Evolutionary conservation across 2,113 vertebrate species (phyloP).

Genomic region (Pitta sordida): DNA sequence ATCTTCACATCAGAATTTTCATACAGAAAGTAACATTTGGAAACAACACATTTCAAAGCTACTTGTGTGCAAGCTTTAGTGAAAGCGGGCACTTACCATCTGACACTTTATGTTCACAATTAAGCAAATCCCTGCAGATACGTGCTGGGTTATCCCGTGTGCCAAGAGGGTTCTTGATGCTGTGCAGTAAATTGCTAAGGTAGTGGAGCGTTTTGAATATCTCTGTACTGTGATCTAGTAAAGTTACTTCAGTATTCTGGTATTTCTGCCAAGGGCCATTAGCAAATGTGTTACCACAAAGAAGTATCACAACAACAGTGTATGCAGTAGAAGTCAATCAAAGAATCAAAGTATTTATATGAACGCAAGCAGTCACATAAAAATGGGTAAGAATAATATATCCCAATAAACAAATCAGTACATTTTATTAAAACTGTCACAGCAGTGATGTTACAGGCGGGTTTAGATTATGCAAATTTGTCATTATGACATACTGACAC

Average conservation of each 20-base stretch:
- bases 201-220: conserved; percentile 91
- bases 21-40: neutral
- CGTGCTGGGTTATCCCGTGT: conserved; percentile 91
- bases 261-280: conserved; percentile 79
- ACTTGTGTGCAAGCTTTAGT: neutral
- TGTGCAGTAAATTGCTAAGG: conserved; percentile 87
- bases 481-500: neutral
- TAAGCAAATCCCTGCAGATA: conserved; percentile 91
- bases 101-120: conserved; percentile 83
- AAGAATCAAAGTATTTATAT: neutral
- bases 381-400: neutral
- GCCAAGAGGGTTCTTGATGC: conserved; percentile 90
- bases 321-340: neutral
- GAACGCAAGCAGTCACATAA: neutral
- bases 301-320: neutral
- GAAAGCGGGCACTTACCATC: conserved; percentile 80
- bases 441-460: neutral
- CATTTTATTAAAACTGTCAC: neutral
- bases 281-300: conserved; percentile 47
- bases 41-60: neutral
- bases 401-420: neutral
- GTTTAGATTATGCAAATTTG: neutral
- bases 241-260: conserved; percentile 86
- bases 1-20: neutral
- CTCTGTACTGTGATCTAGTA: conserved; percentile 82